Evolutionary conservation across 2,888 invertebrate species (phyloP).

Genomic region (Odontocolon sp.): DNA sequence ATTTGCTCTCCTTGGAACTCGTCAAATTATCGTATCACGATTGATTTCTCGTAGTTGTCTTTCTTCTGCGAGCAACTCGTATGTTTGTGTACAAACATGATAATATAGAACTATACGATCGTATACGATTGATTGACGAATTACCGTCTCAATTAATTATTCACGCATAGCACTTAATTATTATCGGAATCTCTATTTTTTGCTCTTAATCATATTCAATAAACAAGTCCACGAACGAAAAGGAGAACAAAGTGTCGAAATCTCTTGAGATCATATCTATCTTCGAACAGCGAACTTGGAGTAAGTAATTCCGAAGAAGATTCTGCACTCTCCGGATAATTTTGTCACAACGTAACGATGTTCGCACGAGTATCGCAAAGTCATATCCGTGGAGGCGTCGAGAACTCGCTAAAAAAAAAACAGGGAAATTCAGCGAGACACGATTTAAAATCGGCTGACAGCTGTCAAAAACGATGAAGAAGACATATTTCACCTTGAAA

Average conservation of each 20-base stretch:
- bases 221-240: neutral
- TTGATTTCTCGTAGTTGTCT: neutral
- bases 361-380: slow-evolving; percentile 32
- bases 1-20: neutral
- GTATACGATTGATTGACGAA: neutral
- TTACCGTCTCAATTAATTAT: neutral
- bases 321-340: slow-evolving; percentile 18
- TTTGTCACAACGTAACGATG: neutral
- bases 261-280: neutral
- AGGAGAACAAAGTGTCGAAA: neutral
- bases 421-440: neutral
- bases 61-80: neutral
- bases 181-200: neutral
- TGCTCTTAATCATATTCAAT: neutral
- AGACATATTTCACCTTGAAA: neutral
- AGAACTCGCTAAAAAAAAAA: neutral
- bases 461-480: neutral
- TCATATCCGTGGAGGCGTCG: slow-evolving; percentile 38
- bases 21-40: neutral
- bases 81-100: slow-evolving; percentile 18
- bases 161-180: no score
- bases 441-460: neutral
- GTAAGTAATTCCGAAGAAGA: neutral
- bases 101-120: neutral
- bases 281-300: neutral